phyloP scores from a whole-genome alignment of 2,113 vertebrate species.

The Megaleporinus macrocephalus region DNA sequence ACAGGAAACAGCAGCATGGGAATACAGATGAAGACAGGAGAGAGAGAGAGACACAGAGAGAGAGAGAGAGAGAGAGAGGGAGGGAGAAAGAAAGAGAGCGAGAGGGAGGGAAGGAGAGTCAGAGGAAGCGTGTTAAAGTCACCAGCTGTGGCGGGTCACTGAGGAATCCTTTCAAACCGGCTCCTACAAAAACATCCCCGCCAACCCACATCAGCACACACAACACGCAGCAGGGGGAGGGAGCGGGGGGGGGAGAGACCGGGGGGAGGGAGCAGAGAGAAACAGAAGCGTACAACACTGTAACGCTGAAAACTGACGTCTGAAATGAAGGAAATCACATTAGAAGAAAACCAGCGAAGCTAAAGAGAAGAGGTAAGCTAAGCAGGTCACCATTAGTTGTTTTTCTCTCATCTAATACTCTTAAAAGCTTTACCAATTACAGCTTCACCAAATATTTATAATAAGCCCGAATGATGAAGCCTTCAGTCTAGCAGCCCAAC shows the following conservation, averaged over 20 bases:
- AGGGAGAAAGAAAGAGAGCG: background rate
- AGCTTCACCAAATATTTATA: no score
- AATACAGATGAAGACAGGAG: constrained; percentile 75
- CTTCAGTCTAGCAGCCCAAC: no score
- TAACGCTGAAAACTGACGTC: background rate
- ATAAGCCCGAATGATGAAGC: no score
- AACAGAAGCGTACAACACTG: background rate
- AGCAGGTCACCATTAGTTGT: no score
- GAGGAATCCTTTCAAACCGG: constrained; percentile 73
- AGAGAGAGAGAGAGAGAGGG: constrained; percentile 36
- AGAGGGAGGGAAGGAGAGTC: constrained; percentile 54
- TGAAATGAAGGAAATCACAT: background rate
- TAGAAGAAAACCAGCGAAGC: no score
- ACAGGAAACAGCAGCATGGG: constrained; percentile 76
- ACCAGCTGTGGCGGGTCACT: constrained; percentile 78
- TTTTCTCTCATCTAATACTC: no score
- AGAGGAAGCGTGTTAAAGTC: constrained; percentile 78
- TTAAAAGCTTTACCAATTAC: no score
- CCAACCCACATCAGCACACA: constrained; percentile 57
- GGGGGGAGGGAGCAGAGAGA: constrained; percentile 13
- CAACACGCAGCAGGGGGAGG: constrained; percentile 41
- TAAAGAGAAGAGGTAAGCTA: no score
- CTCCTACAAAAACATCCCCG: constrained; percentile 53
- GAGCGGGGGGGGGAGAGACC: constrained; percentile 30
- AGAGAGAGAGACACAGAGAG: background rate